Percentiles rank a stretch among this genome's conserved stretches.
Evolutionary conservation across 2,888 invertebrate genomes (phyloP).

Genomic region (Nephrotoma flavescens): DNA sequence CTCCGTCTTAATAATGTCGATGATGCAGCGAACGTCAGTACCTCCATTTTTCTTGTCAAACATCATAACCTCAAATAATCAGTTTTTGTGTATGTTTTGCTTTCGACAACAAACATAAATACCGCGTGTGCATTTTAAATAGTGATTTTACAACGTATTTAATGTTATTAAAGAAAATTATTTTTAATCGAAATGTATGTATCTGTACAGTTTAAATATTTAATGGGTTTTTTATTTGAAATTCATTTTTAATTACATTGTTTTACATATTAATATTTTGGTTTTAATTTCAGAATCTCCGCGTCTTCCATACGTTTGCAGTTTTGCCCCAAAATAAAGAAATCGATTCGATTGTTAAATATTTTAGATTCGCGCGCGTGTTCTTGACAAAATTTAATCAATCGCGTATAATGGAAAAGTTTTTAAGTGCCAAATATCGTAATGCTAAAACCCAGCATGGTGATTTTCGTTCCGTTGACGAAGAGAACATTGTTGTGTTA

Average conservation of each 20-base stretch:
- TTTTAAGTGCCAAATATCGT: constrained; percentile 10
- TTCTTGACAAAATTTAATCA: neutral
- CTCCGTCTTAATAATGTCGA: neutral
- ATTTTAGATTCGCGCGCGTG: neutral
- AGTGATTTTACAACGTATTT: neutral
- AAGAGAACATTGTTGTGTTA: constrained; percentile 24
- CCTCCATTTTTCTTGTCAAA: neutral
- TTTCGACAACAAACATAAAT: neutral
- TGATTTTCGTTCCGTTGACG: constrained; percentile 18
- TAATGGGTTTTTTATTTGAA: neutral
- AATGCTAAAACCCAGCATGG: constrained; percentile 24
- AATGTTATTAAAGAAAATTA: neutral
- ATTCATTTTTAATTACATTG: neutral
- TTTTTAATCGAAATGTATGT: neutral
- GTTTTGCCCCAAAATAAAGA: neutral
- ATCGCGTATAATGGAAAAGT: neutral
- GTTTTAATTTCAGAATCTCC: neutral
- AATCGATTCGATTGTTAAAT: neutral
- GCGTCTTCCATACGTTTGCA: neutral
- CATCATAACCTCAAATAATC: neutral
- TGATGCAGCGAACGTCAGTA: neutral
- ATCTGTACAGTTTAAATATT: neutral
- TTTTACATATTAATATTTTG: neutral
- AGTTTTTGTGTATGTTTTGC: neutral
- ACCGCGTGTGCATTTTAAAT: neutral